Conservation (phyloP, 2,113 vertebrate species). For the Eublepharis macularius region DNA sequence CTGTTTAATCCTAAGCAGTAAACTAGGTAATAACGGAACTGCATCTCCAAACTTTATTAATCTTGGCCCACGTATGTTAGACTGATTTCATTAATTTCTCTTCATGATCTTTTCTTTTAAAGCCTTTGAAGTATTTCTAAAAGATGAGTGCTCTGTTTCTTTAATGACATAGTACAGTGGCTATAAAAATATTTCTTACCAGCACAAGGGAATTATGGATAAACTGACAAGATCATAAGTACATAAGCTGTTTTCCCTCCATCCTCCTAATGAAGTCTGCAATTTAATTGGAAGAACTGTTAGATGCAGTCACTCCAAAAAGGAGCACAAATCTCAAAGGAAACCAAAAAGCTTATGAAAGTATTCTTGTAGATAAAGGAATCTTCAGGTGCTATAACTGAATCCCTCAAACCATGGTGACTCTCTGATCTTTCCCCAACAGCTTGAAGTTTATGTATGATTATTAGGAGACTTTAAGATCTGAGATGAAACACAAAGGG, state of each 20-base stretch:
- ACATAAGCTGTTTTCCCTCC: constrained; percentile 40
- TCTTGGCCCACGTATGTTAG: constrained; percentile 20
- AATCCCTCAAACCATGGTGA: constrained; percentile 19
- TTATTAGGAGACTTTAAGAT: constrained; percentile 10
- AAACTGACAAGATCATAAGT: constrained; percentile 62
- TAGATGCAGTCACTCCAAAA: constrained; percentile 45
- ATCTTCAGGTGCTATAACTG: constrained; percentile 52
- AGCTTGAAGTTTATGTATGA: neutral
- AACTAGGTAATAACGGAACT: neutral
- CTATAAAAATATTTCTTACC: constrained; percentile 33
- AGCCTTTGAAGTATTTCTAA: constrained; percentile 40
- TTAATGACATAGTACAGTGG: constrained; percentile 35
- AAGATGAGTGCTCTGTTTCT: constrained; percentile 51
- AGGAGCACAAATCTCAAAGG: constrained; percentile 60
- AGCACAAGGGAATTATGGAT: constrained; percentile 55
- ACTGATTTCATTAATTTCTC: constrained; percentile 33
- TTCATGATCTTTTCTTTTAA: constrained; percentile 33
- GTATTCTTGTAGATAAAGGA: constrained; percentile 52
- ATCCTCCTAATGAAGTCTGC: constrained; percentile 60
- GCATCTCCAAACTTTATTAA: neutral
- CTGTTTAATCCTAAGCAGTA: neutral
- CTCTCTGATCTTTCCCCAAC: constrained; percentile 39
- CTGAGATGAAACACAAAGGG: constrained; percentile 35
- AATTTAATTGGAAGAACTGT: constrained; percentile 66
- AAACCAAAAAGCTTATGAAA: constrained; percentile 55